Percentiles rank a stretch among this genome's conserved stretches.
Conservation (phyloP, 2,888 invertebrate species). For the Cerastoderma edule region DNA sequence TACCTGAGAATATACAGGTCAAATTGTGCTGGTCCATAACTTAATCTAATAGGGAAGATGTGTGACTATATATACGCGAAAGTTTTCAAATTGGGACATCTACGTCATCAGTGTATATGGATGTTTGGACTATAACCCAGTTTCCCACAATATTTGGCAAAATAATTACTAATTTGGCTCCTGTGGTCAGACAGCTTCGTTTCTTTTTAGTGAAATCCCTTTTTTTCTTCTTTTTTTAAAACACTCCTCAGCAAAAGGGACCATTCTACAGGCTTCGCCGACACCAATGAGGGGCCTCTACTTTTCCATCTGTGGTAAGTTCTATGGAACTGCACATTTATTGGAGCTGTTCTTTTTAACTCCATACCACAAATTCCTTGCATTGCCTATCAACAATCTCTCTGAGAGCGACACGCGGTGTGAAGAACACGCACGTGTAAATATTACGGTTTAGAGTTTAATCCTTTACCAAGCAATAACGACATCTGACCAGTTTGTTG, state of each 20-base stretch:
- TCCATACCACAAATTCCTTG: conserved; percentile 1
- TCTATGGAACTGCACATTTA: conserved; percentile 15
- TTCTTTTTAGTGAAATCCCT: not conserved
- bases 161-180: too few species aligned
- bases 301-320: conserved; percentile 11
- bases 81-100: too few species aligned
- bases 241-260: not conserved
- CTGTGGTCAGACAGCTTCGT: too few species aligned
- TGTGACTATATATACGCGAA: too few species aligned
- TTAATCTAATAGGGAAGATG: too few species aligned
- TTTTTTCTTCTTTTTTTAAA: not conserved
- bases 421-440: conserved; percentile 15
- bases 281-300: conserved; percentile 6
- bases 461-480: not conserved
- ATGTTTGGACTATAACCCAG: too few species aligned
- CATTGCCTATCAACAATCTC: conserved; percentile 8
- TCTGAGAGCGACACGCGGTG: conserved; percentile 3
- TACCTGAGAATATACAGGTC: too few species aligned
- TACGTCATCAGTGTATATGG: too few species aligned
- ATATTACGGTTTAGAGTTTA: not conserved
- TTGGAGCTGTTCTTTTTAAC: conserved; percentile 8
- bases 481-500: not conserved
- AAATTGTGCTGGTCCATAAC: too few species aligned
- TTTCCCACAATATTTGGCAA: too few species aligned
- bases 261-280: not conserved